Evolutionary conservation across 2,113 vertebrate species (phyloP).

Genomic region (Ceyx margarethae): DNA sequence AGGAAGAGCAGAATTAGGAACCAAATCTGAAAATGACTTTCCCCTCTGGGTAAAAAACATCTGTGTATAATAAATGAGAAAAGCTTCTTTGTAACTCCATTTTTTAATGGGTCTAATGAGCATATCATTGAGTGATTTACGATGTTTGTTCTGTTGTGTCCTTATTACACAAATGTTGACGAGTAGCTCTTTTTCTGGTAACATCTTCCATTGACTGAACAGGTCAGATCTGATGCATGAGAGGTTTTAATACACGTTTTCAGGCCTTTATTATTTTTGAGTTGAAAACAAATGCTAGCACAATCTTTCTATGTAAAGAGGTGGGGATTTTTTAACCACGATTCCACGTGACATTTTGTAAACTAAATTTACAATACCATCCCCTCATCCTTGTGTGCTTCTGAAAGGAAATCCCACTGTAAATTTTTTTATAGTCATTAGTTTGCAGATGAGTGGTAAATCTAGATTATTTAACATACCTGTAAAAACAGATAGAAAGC

Average conservation of each 20-base stretch:
- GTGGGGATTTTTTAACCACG: not conserved
- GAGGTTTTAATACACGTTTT: not conserved
- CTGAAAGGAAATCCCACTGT: slow-evolving; percentile 36
- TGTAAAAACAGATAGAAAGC: not conserved
- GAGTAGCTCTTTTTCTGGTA: not conserved
- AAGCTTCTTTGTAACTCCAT: not conserved
- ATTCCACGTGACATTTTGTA: slow-evolving; percentile 44
- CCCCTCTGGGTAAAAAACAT: not conserved
- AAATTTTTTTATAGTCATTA: not conserved
- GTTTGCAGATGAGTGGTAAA: slow-evolving; percentile 25
- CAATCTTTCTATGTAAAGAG: not conserved
- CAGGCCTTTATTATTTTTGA: not conserved
- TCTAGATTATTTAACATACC: slow-evolving; percentile 5
- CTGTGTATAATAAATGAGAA: not conserved
- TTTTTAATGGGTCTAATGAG: not conserved
- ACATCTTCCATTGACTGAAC: not conserved
- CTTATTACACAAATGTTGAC: not conserved
- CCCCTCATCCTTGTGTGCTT: not conserved
- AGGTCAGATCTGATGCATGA: not conserved
- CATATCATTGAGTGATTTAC: not conserved
- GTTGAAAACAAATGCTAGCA: not conserved
- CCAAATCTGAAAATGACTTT: not conserved
- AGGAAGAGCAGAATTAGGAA: not conserved
- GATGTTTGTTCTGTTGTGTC: not conserved
- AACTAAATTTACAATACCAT: not conserved